A percentile compares a stretch with the other conserved stretches of the same genome.
Evolutionary conservation across 2,888 invertebrate genomes (phyloP).

Genomic region (Rapana venosa): DNA sequence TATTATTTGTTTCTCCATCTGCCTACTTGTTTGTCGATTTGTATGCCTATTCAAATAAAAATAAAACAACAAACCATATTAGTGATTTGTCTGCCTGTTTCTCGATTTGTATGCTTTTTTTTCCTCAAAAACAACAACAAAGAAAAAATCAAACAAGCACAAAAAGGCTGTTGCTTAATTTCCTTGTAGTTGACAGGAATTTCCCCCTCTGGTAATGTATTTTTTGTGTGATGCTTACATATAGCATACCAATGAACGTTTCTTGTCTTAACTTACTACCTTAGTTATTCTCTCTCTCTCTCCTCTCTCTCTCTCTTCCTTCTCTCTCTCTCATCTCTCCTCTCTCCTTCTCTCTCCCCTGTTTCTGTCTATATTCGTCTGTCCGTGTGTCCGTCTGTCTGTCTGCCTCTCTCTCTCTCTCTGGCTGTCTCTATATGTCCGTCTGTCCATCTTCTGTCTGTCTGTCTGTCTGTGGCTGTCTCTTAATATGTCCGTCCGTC

Average conservation of each 20-base stretch:
- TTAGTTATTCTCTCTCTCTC: background rate
- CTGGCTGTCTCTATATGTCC: background rate
- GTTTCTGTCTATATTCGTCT: background rate
- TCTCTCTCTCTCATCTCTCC: background rate
- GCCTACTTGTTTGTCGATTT: too few relatives aligned
- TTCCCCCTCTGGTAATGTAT: too few relatives aligned
- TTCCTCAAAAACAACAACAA: too few relatives aligned
- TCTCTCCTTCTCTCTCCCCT: background rate
- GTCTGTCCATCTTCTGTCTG: background rate
- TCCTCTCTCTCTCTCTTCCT: constrained; percentile 19
- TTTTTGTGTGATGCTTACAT: background rate
- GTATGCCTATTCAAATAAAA: too few relatives aligned
- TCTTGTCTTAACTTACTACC: background rate
- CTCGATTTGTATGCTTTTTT: too few relatives aligned
- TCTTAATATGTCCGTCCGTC: background rate
- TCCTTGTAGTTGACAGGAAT: too few relatives aligned
- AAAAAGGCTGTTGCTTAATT: too few relatives aligned
- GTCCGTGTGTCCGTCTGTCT: background rate
- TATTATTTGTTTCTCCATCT: too few relatives aligned
- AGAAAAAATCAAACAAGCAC: too few relatives aligned
- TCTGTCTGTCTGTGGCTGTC: background rate
- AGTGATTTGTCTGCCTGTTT: too few relatives aligned
- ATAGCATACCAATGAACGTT: background rate
- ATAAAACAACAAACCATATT: too few relatives aligned
- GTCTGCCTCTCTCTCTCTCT: background rate